Evolutionary conservation across 1,140 invertebrate species (phyloP), one percentile per base, ranked within the genome.

Genomic region (Drosophila leontia): DNA sequence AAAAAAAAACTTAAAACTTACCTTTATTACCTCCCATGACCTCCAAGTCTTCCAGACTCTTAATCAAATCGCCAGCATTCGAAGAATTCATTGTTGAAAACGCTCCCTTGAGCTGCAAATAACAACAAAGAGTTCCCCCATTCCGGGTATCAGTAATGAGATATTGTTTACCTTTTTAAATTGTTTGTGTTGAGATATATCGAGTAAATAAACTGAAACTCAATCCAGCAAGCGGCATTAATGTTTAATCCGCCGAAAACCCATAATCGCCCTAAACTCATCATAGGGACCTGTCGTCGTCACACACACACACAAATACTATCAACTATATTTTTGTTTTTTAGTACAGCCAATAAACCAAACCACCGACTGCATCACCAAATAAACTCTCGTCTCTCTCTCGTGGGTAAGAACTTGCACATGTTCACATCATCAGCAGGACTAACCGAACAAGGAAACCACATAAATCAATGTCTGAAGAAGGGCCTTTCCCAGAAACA

Each of bases 381-480:
- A 71, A 65, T 61, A 59, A 47, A 81, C 65, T 78, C 65, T 78
- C 45, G n/a, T 23, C 42, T 37, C 45, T 19, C 19, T 19, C 19
- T 19, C 34, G 41, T 44, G 29, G 37, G 12, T 5, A 39, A 7
- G 32, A 51, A 19, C 39, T 55, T 55, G n/a, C 47, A 57, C 51
- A 67, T 56, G 53, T 76, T 29, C 53, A 60, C 65, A 61, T 55
- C 65, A 61, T 56, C 74, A 67, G 50, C 29, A 51, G 37, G 26
- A 53, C 41, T 37, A 74, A 70, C 63, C 63, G 57, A 69, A 67
- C 59, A 68, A 69, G 47, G 63, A 82, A 86, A 82, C 82, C 83
- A 86, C 82, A 86, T 86, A 86, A 86, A 86, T 87, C 80, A 86
- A 87, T 87, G 75, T 65, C 80, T 77, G 51, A 77, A 74, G 50